Conservation (phyloP, 2,113 vertebrate genomes). For the Sorex fumeus region DNA sequence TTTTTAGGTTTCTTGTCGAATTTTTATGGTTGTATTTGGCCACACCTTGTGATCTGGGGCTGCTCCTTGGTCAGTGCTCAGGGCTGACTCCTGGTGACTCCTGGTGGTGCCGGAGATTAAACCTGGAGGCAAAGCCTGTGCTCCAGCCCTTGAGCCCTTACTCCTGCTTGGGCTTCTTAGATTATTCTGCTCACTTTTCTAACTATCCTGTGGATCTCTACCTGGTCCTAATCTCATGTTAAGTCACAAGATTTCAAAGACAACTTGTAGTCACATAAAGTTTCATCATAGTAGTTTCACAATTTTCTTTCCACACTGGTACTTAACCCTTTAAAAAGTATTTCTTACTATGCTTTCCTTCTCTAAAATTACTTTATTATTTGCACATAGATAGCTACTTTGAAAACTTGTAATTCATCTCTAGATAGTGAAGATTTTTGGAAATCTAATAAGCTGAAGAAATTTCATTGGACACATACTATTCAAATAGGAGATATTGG, state of each 20-base stretch:
- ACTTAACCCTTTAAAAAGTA: background rate
- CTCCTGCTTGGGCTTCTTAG: background rate
- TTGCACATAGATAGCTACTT: background rate
- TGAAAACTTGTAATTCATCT: background rate
- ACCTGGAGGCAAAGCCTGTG: too few relatives aligned
- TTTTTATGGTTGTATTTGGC: too few relatives aligned
- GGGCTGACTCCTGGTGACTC: too few relatives aligned
- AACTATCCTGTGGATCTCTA: background rate
- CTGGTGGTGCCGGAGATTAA: too few relatives aligned
- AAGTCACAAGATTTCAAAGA: background rate
- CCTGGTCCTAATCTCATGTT: background rate
- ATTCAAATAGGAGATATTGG: background rate
- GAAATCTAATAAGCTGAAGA: background rate
- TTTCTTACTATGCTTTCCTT: background rate
- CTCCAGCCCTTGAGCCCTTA: background rate
- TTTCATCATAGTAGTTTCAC: background rate
- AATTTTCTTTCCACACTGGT: background rate
- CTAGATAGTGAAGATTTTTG: background rate
- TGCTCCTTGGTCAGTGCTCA: too few relatives aligned
- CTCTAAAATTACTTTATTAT: background rate
- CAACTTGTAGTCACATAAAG: background rate
- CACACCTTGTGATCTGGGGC: too few relatives aligned
- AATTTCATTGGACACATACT: background rate
- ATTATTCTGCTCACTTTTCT: background rate
- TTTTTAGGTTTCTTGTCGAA: too few relatives aligned